These are phyloP conservation scores for Recurvirostra avosetta DNA, from an alignment of 2,113 vertebrate species.

Conservation along the genomic window DNA sequence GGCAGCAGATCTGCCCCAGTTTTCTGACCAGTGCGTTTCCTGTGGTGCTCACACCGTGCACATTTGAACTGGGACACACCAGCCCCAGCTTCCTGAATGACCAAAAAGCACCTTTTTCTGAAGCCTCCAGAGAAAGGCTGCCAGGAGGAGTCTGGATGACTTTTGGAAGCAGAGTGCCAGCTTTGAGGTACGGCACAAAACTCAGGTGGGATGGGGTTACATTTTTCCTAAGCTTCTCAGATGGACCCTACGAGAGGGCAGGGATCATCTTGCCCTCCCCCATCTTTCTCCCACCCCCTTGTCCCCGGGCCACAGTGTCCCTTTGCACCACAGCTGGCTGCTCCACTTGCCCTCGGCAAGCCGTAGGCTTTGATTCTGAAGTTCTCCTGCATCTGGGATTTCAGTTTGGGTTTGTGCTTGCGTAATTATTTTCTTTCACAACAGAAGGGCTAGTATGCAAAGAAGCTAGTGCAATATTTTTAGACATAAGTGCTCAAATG, in stretches of 20 bases:
- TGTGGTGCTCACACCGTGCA: neutral
- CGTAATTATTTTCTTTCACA: neutral
- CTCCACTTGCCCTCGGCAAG: neutral
- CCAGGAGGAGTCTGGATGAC: neutral
- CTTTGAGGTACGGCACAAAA: neutral
- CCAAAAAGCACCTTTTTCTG: neutral
- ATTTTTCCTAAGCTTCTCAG: neutral
- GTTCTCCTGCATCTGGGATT: neutral
- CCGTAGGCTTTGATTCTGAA: neutral
- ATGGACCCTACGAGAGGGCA: neutral
- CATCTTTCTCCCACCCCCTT: neutral
- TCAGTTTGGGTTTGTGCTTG: neutral
- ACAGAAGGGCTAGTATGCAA: neutral
- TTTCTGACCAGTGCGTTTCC: neutral
- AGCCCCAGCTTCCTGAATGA: neutral
- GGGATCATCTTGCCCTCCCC: neutral
- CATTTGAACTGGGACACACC: fast-evolving
- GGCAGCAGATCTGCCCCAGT: neutral
- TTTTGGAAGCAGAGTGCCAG: neutral
- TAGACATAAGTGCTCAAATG: neutral
- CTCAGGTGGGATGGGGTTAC: neutral
- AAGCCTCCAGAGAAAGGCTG: neutral
- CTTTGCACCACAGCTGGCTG: neutral
- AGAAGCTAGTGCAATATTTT: neutral
- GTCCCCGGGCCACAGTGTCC: neutral